Evolutionary conservation across 2,797 vertebrate genomes (phyloP).

Genomic region (Philypnodon macrostomus): DNA sequence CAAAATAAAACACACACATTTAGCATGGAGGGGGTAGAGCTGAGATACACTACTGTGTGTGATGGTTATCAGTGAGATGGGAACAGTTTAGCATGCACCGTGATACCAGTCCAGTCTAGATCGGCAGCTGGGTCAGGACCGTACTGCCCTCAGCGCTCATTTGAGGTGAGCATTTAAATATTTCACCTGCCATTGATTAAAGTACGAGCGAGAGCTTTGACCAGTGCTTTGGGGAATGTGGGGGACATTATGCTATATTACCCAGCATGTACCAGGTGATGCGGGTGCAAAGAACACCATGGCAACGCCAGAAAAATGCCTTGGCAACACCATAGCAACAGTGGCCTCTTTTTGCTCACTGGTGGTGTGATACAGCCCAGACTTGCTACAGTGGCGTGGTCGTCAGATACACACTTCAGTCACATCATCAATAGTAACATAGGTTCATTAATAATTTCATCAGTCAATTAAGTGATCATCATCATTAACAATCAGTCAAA

Average conservation of each 20-base stretch:
- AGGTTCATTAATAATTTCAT: constrained; percentile 72
- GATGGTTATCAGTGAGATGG: constrained; percentile 31
- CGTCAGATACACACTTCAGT: constrained; percentile 79
- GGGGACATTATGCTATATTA: constrained; percentile 74
- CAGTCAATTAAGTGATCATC: constrained; percentile 78
- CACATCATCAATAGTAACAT: constrained; percentile 75
- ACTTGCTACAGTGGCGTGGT: constrained; percentile 81
- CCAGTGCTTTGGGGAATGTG: constrained; percentile 55
- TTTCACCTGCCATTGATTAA: constrained; percentile 43
- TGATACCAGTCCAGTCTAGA: constrained; percentile 66
- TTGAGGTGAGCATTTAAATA: too few species aligned
- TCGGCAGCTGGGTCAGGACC: constrained; percentile 48
- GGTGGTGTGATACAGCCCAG: constrained; percentile 79
- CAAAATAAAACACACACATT: constrained; percentile 36
- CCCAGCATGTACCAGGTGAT: constrained; percentile 75
- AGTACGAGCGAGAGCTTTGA: constrained; percentile 54
- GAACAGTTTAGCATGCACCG: constrained; percentile 25
- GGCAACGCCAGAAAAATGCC: constrained; percentile 70
- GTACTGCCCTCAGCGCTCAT: constrained; percentile 38
- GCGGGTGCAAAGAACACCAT: constrained; percentile 71
- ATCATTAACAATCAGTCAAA: constrained; percentile 81
- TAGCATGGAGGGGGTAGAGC: constrained; percentile 13
- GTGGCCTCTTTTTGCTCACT: constrained; percentile 70
- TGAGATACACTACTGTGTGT: constrained; percentile 16
- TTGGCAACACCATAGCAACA: constrained; percentile 76